phyloP scores from a whole-genome alignment of 2,113 vertebrate species.

The Mormoops blainvillei region DNA sequence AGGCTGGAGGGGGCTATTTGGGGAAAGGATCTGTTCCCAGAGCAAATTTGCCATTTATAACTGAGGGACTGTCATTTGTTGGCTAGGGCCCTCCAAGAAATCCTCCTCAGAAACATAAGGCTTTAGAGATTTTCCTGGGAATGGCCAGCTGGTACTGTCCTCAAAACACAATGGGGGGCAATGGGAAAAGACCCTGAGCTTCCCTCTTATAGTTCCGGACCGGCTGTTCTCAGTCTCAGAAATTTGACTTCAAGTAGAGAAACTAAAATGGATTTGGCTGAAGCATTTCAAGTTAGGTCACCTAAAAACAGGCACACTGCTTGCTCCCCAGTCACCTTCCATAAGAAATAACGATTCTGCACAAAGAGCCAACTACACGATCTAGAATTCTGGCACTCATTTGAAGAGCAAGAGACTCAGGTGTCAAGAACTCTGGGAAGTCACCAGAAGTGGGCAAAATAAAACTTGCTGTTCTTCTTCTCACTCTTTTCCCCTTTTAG shows the following conservation, averaged over 20 bases:
- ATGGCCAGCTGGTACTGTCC: slow-evolving; percentile 69
- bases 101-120: slow-evolving; percentile 71
- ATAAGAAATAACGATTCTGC: background rate
- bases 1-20: slow-evolving; percentile 32
- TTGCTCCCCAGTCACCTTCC: background rate
- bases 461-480: background rate
- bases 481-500: background rate
- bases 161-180: slow-evolving; percentile 48
- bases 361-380: accelerated
- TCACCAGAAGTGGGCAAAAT: background rate
- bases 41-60: slow-evolving; percentile 64
- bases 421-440: background rate
- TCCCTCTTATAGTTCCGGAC: slow-evolving; percentile 64
- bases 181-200: slow-evolving; percentile 71
- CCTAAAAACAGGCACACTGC: slow-evolving; percentile 18
- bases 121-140: slow-evolving; percentile 64
- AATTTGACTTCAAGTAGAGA: slow-evolving; percentile 65
- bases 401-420: background rate
- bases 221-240: slow-evolving; percentile 69
- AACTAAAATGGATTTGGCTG: slow-evolving; percentile 64
- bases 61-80: slow-evolving; percentile 44
- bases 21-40: slow-evolving; percentile 55
- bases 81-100: slow-evolving; percentile 64
- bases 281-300: slow-evolving; percentile 42
- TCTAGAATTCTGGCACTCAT: background rate